Base-by-base conservation (phyloP, 2,113 vertebrate species). In the Alexandromys fortis region DNA sequence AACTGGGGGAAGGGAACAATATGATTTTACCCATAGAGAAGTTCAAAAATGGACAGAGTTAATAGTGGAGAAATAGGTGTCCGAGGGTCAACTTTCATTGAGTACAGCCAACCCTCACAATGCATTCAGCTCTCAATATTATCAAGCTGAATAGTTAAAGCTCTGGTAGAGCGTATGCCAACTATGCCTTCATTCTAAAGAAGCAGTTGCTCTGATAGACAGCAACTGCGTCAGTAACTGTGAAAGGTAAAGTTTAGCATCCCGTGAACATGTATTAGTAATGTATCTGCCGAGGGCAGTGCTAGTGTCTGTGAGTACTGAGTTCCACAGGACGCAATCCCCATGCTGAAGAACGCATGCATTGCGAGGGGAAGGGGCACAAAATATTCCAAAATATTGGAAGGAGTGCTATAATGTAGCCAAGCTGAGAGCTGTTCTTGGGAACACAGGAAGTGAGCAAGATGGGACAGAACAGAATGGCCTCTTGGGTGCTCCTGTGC, bases 111-210 rank as follows among this genome's bases (percentile, higher is more conserved):
- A n/a, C 21, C n/a, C 4, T 55, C 70, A 73, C 49, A 19, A 81
- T 92, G 1, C n/a, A 73, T 5, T 90, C 22, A 65, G 52, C n/a
- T 88, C 1, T 94, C 30, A 82, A 82, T 73, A 93, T 91, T 52
- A 45, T n/a, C 93, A 55, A 94, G 45, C 30, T 79, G 21, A 96
- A 52, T 28, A 79, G 47, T 94, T 92, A 85, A 93, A 28, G 21
- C 7, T 77, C 70, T 81, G 76, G 33, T 79, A 9, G 30, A 30
- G 33, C 33, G 4, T 35, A 68, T 68, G 58, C 61, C 92, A 94
- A 89, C 77, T 65, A 68, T 33, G 42, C 28, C 7, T 61, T 49
- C 68, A 5, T 89, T 91, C 82, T 17, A 4, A n/a, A 49, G 82
- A 89, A 92, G 35, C 3, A 86, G 63, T 33, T 68, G 47, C 14